Base-by-base conservation (phyloP, 2,113 vertebrate species). In the Chaetura pelagica region DNA sequence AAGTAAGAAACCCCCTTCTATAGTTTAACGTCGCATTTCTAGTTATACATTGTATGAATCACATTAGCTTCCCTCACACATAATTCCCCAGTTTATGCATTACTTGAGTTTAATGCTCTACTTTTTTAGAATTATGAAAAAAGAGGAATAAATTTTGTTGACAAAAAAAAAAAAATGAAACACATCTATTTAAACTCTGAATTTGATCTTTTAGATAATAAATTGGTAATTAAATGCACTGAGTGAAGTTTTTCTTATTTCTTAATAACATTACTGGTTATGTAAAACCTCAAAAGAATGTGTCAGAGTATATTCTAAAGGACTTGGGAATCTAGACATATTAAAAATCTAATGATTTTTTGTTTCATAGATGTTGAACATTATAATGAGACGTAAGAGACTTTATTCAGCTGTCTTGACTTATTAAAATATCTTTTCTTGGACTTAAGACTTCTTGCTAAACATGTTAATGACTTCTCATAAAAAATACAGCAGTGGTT, bases 341-440 rank as follows among this genome's bases (percentile, higher is more conserved):
- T 73, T 87, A 54, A 79, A 94, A 94, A 83, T 73, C 9, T 40
- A 80, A 42, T 72, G 4, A 64, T 88, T 91, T 96, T 63, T 49
- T 78, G 48, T 94, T 95, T 90, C n/a, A 69, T 83, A 69, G 62
- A 52, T 54, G 18, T 64, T 67, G 21, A 84, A 74, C 22, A 35
- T 34, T 59, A 42, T 63, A 76, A 72, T 42, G 42, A 79, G 69
- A 71, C 4, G 40, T 69, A 81, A 92, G 48, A 81, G 19, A 66
- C 32, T 85, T 87, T 75, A 89, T 79, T 62, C 69, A 66, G 26
- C 54, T 86, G 30, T 42, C 24, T 71, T 68, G 17, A 4, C 13
- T 95, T 85, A 87, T 87, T 84, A 87, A 96, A 94, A 74, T 90
- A 71, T 44, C 0, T 34, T 88, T 87, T 87, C 15, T 52, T 83